Evolutionary conservation across 2,113 vertebrate genomes (phyloP).

Genomic region (Sisor rabdophorus): DNA sequence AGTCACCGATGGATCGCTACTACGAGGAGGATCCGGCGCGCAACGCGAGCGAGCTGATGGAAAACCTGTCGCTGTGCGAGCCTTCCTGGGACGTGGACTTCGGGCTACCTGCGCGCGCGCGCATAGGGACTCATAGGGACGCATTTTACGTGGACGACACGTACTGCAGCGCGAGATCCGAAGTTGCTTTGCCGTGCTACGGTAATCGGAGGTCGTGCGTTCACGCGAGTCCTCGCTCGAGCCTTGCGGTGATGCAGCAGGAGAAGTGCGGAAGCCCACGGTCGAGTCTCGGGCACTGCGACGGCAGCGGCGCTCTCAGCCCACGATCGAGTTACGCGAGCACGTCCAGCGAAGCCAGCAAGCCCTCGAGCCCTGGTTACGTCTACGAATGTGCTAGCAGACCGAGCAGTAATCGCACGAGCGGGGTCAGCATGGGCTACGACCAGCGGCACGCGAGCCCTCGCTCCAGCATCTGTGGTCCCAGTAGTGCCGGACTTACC

Average conservation of each 20-base stretch:
- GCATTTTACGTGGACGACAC: slow-evolving; percentile 14
- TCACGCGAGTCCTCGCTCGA: slow-evolving; percentile 77
- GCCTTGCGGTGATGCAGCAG: slow-evolving; percentile 69
- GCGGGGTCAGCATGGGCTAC: slow-evolving; percentile 96
- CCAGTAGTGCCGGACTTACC: slow-evolving; percentile 66
- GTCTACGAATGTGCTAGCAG: slow-evolving; percentile 84
- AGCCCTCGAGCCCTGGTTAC: slow-evolving; percentile 83
- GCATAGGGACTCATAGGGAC: slow-evolving; percentile 57
- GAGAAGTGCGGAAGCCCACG: slow-evolving; percentile 77
- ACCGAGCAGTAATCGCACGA: slow-evolving; percentile 90
- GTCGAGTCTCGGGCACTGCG: slow-evolving; percentile 66
- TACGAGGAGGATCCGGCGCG: slow-evolving; percentile 77
- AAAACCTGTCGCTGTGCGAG: slow-evolving; percentile 78
- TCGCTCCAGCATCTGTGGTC: slow-evolving; percentile 83
- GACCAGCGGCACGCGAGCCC: slow-evolving; percentile 90
- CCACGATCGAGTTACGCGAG: slow-evolving; percentile 85
- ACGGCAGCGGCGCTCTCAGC: slow-evolving; percentile 68
- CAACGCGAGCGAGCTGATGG: slow-evolving; percentile 77
- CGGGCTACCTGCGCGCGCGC: slow-evolving; percentile 62
- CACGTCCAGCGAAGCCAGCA: slow-evolving; percentile 86
- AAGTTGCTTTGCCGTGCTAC: slow-evolving; percentile 83
- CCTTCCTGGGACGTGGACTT: slow-evolving; percentile 71
- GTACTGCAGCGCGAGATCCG: slow-evolving; percentile 73
- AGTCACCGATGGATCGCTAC: slow-evolving; percentile 73
- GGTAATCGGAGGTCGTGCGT: slow-evolving; percentile 76